A percentile compares a stretch with the other conserved stretches of the same genome.
Evolutionary conservation across 35 echinoderm and acorn worm genomes (phyloP).

Genomic region (Acanthaster planci): DNA sequence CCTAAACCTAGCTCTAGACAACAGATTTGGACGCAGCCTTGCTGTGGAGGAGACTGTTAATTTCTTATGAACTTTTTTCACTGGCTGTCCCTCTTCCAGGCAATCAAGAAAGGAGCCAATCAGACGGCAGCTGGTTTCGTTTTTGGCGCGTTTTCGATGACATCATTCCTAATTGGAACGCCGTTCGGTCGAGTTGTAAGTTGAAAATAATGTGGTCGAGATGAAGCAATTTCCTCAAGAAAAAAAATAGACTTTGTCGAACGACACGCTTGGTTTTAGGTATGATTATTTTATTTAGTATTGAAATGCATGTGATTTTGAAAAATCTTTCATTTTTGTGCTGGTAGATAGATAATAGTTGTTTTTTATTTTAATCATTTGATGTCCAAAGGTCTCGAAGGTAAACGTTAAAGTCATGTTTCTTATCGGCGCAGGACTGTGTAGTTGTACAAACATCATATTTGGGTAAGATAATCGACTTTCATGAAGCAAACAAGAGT

Average conservation of each 20-base stretch:
- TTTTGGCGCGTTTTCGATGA: constrained; percentile 1
- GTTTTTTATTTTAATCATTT: too few relatives aligned
- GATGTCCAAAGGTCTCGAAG: neutral
- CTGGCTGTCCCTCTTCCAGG: neutral
- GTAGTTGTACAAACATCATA: neutral
- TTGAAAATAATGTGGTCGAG: neutral
- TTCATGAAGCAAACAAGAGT: too few relatives aligned
- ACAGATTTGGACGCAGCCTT: too few relatives aligned
- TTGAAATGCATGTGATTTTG: too few relatives aligned
- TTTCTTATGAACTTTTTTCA: neutral
- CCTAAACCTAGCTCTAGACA: too few relatives aligned
- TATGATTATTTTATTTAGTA: too few relatives aligned
- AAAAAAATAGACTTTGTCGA: too few relatives aligned
- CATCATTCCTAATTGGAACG: neutral
- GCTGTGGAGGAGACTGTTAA: neutral
- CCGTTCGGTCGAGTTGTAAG: neutral
- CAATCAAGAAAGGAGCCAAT: constrained; percentile 13
- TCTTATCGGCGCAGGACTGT: neutral
- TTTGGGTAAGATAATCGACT: constrained; percentile 16
- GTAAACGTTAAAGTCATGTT: neutral
- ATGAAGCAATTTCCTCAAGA: too few relatives aligned
- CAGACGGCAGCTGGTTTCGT: neutral
- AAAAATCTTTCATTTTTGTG: too few relatives aligned
- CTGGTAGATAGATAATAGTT: too few relatives aligned
- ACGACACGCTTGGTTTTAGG: too few relatives aligned